phyloP scores from a whole-genome alignment of 2,797 vertebrate genomes.

The Sebastes nivosus region DNA sequence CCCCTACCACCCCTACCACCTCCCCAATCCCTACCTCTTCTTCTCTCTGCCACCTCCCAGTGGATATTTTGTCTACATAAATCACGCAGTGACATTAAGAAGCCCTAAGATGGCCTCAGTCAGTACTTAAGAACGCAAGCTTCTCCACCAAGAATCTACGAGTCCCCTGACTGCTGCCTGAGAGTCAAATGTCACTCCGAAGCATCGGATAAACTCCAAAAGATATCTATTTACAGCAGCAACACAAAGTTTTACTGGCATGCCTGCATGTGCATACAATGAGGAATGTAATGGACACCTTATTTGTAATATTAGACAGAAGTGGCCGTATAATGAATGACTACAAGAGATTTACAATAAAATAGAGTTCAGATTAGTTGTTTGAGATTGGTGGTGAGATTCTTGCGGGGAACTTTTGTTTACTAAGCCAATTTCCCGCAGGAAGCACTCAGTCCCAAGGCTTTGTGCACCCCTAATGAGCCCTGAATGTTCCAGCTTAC shows the following conservation, averaged over 20 bases:
- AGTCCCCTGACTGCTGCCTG: slow-evolving; percentile 22
- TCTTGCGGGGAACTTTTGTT: background rate
- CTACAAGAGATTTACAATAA: background rate
- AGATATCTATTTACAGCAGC: slow-evolving; percentile 5
- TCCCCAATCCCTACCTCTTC: slow-evolving; percentile 9
- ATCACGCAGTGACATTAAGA: slow-evolving; percentile 77
- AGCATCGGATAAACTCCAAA: slow-evolving; percentile 14
- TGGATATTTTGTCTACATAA: slow-evolving; percentile 78
- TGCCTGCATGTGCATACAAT: background rate
- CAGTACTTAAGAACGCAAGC: slow-evolving; percentile 50
- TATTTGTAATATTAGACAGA: slow-evolving; percentile 3
- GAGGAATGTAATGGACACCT: background rate
- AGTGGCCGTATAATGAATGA: background rate
- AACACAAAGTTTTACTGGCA: background rate
- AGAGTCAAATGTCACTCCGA: slow-evolving; percentile 25
- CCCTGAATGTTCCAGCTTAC: slow-evolving; percentile 6
- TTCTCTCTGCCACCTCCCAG: slow-evolving; percentile 59
- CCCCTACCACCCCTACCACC: slow-evolving; percentile 3
- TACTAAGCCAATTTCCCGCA: background rate
- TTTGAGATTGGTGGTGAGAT: background rate
- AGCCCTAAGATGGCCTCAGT: slow-evolving; percentile 73
- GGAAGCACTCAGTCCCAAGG: background rate
- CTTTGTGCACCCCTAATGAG: slow-evolving; percentile 11
- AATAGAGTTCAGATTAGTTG: background rate
- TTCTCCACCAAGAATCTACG: background rate